Evolutionary conservation across 2,888 invertebrate genomes (phyloP).

Genomic region (Iphiclides podalirius): DNA sequence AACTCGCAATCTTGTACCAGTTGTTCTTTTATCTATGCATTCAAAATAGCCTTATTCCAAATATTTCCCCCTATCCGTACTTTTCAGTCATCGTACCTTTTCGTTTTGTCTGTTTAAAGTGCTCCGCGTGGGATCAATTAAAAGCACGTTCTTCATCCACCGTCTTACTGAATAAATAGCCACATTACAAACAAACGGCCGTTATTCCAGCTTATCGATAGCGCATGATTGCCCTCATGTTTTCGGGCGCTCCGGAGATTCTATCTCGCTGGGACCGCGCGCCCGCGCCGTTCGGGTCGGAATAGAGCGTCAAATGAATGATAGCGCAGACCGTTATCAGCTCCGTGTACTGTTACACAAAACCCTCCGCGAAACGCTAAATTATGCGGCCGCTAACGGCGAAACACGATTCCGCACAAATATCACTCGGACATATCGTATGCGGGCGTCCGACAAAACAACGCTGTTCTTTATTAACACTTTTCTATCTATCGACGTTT

Average conservation of each 20-base stretch:
- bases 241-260: constrained; percentile 31
- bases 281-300: constrained; percentile 30
- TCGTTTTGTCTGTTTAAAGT: too few species aligned
- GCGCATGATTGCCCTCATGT: too few species aligned
- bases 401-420: constrained; percentile 3
- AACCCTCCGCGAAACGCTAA: constrained; percentile 15
- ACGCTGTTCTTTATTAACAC: background rate
- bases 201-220: too few species aligned
- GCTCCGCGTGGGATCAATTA: too few species aligned
- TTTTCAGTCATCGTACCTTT: too few species aligned
- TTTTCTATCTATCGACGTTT: background rate
- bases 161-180: too few species aligned
- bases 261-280: constrained; percentile 31
- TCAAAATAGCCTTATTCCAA: too few species aligned
- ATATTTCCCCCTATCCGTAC: too few species aligned
- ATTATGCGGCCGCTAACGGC: constrained; percentile 27
- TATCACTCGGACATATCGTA: background rate
- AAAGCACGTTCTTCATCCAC: too few species aligned
- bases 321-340: constrained; percentile 43
- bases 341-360: constrained; percentile 30
- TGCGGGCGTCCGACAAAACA: background rate
- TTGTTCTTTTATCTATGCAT: too few species aligned
- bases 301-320: constrained; percentile 48
- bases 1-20: too few species aligned
- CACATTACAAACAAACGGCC: too few species aligned